Evolutionary conservation across 2,888 invertebrate genomes (phyloP).

Genomic region (Ariolimax columbianus): DNA sequence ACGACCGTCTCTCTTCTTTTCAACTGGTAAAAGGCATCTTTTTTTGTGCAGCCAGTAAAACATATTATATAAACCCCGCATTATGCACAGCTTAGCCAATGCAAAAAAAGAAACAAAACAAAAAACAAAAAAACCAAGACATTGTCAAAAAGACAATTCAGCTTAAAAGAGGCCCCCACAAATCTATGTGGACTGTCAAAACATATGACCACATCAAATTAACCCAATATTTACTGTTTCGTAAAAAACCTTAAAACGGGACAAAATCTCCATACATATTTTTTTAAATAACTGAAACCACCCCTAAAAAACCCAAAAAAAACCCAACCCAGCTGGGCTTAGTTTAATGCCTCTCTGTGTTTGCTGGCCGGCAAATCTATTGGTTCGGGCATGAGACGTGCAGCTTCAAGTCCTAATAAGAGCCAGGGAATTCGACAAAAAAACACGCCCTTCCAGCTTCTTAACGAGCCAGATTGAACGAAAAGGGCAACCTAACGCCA

Average conservation of each 20-base stretch:
- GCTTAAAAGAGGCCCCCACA: too few relatives aligned
- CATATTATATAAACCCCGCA: too few relatives aligned
- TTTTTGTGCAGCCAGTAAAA: too few relatives aligned
- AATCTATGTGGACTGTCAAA: too few relatives aligned
- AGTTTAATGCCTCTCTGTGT: conserved; percentile 14
- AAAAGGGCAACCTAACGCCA: background rate
- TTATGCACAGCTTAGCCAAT: too few relatives aligned
- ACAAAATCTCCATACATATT: too few relatives aligned
- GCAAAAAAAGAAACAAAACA: too few relatives aligned
- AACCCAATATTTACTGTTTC: background rate
- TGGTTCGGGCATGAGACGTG: conserved; percentile 5
- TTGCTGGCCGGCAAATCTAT: conserved; percentile 7
- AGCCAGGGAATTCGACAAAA: background rate
- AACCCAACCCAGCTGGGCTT: background rate
- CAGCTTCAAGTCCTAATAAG: background rate
- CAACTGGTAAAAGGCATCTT: too few relatives aligned
- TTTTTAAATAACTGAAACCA: background rate
- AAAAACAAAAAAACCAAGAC: too few relatives aligned
- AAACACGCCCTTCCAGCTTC: background rate
- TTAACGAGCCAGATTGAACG: background rate
- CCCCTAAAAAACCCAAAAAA: background rate
- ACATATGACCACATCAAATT: background rate
- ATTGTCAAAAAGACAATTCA: too few relatives aligned
- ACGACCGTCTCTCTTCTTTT: too few relatives aligned
- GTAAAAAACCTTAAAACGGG: background rate